A percentile compares a stretch with the other conserved stretches of the same genome.
These are phyloP conservation scores for Emydoidea blandingii DNA, from an alignment of 2,797 vertebrate species.

Conservation along the genomic window DNA sequence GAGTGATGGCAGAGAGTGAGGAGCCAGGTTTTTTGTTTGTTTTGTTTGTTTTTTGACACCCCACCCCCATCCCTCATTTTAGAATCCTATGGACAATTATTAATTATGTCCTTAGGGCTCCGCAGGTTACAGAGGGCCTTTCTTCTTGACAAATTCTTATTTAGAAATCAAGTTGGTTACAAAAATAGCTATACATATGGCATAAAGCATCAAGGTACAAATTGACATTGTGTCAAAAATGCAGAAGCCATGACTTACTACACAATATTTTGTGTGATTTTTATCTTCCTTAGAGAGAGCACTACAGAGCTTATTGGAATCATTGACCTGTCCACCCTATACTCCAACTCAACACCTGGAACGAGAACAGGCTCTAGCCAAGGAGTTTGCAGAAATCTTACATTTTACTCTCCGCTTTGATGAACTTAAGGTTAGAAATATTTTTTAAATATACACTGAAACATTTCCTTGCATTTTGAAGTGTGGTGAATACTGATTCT, in stretches of 20 bases:
- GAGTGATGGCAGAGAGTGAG: not conserved
- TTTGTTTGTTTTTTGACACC: no score
- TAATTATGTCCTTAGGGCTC: not conserved
- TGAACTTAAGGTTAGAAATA: constrained; percentile 92
- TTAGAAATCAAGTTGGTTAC: not conserved
- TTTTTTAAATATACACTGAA: not conserved
- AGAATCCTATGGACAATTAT: not conserved
- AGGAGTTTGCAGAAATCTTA: constrained; percentile 98
- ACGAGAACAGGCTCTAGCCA: constrained; percentile 95
- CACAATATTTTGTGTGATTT: not conserved
- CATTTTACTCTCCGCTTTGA: constrained; percentile 99
- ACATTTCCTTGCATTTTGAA: not conserved
- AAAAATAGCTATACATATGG: not conserved
- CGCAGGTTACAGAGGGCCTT: not conserved
- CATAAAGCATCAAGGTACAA: not conserved
- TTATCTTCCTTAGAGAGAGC: constrained; percentile 88
- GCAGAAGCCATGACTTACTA: not conserved
- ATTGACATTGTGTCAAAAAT: not conserved
- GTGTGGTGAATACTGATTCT: not conserved
- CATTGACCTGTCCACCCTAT: constrained; percentile 92
- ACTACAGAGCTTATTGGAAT: constrained; percentile 92
- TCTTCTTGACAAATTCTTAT: not conserved
- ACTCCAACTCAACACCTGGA: constrained; percentile 98
- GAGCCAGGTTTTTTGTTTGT: not conserved
- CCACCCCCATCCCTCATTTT: not conserved